Conservation (phyloP, 1,140 invertebrate genomes). For the Pseudomyrmex dendroicus region DNA sequence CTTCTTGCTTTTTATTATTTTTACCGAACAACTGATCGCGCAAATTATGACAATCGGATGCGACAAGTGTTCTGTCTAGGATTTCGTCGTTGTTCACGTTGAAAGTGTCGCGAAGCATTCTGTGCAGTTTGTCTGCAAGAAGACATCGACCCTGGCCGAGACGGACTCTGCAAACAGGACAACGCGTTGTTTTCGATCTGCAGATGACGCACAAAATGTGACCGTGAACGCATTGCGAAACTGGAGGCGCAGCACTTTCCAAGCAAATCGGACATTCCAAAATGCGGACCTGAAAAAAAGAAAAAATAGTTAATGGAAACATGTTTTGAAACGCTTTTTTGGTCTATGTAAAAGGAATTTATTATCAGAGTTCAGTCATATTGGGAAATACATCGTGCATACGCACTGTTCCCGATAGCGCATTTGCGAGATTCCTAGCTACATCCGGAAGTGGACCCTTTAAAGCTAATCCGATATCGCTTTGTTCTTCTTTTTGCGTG, state of each 20-base stretch:
- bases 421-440: slow-evolving; percentile 79
- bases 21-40: slow-evolving; percentile 81
- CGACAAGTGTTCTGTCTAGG: background rate
- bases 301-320: background rate
- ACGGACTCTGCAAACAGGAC: slow-evolving; percentile 87
- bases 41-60: slow-evolving; percentile 64
- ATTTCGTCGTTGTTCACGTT: slow-evolving; percentile 46
- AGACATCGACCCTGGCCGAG: slow-evolving; percentile 86
- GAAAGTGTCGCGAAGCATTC: slow-evolving; percentile 78
- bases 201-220: slow-evolving; percentile 88
- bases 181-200: slow-evolving; percentile 86
- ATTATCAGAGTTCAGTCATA: no score
- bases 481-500: slow-evolving; percentile 83
- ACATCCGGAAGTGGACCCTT: slow-evolving; percentile 81
- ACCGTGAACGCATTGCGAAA: slow-evolving; percentile 89
- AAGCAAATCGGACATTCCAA: slow-evolving; percentile 88
- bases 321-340: background rate
- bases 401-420: slow-evolving; percentile 83
- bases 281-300: slow-evolving; percentile 78
- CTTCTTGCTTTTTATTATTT: slow-evolving; percentile 21
- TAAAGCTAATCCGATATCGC: slow-evolving; percentile 73
- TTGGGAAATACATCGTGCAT: background rate
- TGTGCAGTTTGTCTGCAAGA: slow-evolving; percentile 86
- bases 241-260: slow-evolving; percentile 87
- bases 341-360: background rate